These are phyloP conservation scores for Stomorhina lunata DNA, from an alignment of 2,888 invertebrate genomes.

Conservation along the genomic window DNA sequence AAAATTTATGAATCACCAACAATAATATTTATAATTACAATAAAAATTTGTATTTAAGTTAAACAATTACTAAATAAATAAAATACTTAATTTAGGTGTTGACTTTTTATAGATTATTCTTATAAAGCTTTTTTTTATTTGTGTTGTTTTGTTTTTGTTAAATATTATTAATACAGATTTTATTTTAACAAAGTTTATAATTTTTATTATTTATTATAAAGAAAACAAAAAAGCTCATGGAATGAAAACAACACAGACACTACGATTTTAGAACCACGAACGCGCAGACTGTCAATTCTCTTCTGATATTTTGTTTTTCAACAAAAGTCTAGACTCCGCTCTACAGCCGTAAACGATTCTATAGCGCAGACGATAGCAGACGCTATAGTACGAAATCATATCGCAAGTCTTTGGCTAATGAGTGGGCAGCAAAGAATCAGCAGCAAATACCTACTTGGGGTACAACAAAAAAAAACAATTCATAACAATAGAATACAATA, in stretches of 20 bases:
- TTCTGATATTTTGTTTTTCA: slow-evolving; percentile 55
- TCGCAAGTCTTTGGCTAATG: slow-evolving; percentile 24
- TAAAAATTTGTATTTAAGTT: slow-evolving; percentile 26
- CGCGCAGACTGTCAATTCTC: slow-evolving; percentile 55
- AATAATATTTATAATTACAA: slow-evolving; percentile 28
- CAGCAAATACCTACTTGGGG: neutral
- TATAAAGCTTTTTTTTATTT: neutral
- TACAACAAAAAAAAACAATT: neutral
- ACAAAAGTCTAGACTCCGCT: slow-evolving; percentile 18
- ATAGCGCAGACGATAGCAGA: neutral
- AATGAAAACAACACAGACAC: slow-evolving; percentile 30
- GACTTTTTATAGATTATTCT: neutral
- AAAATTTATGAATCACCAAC: slow-evolving; percentile 14
- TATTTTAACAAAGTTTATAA: slow-evolving; percentile 12
- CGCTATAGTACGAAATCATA: neutral
- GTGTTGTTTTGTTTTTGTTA: neutral
- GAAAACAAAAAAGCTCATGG: neutral
- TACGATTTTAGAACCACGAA: slow-evolving; percentile 56
- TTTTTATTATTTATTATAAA: no score
- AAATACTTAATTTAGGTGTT: slow-evolving; percentile 3
- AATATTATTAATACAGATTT: neutral
- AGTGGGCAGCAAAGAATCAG: slow-evolving; percentile 49
- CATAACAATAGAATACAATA: neutral
- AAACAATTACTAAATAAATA: slow-evolving; percentile 45
- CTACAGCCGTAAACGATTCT: neutral